These are phyloP conservation scores for Heliconius hermathena DNA, from an alignment of 1,140 invertebrate species.

Conservation along the genomic window DNA sequence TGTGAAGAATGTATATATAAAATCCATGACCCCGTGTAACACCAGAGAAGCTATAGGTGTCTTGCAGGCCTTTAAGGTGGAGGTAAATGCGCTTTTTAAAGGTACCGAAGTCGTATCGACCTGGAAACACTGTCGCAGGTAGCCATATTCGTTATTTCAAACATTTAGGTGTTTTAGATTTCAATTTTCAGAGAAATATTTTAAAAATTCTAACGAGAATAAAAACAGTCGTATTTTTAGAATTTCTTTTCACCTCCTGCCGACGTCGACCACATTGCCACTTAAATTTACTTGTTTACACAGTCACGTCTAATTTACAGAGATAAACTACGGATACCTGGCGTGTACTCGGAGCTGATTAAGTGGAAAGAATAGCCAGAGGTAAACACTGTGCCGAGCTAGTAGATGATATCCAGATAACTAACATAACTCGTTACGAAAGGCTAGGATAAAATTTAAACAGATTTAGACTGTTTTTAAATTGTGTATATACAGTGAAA, in stretches of 20 bases:
- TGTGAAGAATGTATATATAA: no score
- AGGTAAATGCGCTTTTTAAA: no score
- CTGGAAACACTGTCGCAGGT: no score
- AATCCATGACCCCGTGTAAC: no score
- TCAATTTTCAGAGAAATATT: no score
- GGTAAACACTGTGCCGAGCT: not conserved
- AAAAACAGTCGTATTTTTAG: no score
- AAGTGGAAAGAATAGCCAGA: constrained; percentile 8
- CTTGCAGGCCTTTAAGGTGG: no score
- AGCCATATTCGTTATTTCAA: no score
- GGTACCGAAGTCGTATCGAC: no score
- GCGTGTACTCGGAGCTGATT: not conserved
- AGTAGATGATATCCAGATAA: not conserved
- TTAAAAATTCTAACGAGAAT: no score
- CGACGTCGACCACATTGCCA: not conserved
- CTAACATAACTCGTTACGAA: not conserved
- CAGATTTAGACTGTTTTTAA: not conserved
- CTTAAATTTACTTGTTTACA: constrained; percentile 5
- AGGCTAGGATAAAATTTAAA: not conserved
- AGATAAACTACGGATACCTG: not conserved
- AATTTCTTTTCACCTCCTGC: not conserved
- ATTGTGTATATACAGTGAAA: not conserved
- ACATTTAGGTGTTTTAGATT: no score
- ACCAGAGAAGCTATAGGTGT: no score
- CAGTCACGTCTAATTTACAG: constrained; percentile 2